phyloP scores from a whole-genome alignment of 2,113 vertebrate genomes.

The Pardalotus punctatus region DNA sequence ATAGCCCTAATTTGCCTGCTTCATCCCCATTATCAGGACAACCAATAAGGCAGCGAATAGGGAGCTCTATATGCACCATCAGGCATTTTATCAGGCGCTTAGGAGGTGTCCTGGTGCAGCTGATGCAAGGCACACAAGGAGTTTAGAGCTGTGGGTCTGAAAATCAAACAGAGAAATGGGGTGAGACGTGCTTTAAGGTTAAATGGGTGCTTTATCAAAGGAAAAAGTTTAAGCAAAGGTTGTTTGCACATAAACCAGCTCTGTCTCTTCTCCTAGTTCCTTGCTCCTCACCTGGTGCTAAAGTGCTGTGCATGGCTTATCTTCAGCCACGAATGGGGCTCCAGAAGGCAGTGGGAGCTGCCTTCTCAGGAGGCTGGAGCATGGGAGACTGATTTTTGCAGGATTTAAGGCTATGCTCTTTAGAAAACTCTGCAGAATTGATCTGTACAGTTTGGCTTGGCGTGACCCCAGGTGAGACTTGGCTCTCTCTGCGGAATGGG shows the following conservation, averaged over 20 bases:
- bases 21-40: rapidly evolving
- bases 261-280: not conserved
- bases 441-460: rapidly evolving
- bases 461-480: rapidly evolving
- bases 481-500: not conserved
- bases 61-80: not conserved
- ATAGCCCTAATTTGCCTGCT: not conserved
- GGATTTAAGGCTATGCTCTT: not conserved
- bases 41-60: not conserved
- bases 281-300: not conserved
- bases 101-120: not conserved
- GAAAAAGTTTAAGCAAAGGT: not conserved
- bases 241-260: not conserved
- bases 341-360: not conserved
- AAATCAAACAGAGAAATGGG: not conserved
- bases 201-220: not conserved
- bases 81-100: not conserved
- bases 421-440: not conserved
- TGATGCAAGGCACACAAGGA: not conserved
- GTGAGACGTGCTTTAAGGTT: not conserved
- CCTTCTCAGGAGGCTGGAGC: not conserved
- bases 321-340: rapidly evolving
- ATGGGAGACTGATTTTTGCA: not conserved
- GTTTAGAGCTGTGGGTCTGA: not conserved
- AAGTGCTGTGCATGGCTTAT: not conserved